Base-by-base conservation (phyloP, 2,888 invertebrate genomes). In the Ametastegia equiseti region DNA sequence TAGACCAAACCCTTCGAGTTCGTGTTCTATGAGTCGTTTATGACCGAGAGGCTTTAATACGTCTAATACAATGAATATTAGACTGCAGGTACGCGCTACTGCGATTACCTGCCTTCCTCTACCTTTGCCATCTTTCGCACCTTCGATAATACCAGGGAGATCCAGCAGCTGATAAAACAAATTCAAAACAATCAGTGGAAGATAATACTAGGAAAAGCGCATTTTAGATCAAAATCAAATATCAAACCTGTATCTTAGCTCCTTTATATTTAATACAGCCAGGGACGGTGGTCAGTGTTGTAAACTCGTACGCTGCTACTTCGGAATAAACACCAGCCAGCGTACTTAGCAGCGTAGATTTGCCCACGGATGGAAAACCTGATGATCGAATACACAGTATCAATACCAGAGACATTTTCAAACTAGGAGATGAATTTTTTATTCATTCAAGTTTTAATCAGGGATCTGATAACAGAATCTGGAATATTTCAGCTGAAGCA, bases 251-350 rank as follows among this genome's bases (percentile, higher is more conserved):
- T 91, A 99, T 98, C 93, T 99, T 99, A 84, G 99, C 99, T 85
- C 99, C 99, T 93, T 99, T 99, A 92, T 98, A 98, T 93, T 98
- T 98, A 87, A 99, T 99, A 90, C 99, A 99, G 19, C 99, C 99
- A 0, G 99, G 99, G 13, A 99, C 99, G 9, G 99, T 99, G 0
- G 99, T 99, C 5, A 99, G 94, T 0, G 99, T 99, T 84, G 99
- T 99, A 92, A 99, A 99, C 93, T 99, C 99, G 91, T 99, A 99
- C 0, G 99, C 99, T 45, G 99, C 99, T 6, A 99, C 99, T 93
- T 99, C 99, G 0, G 99, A 99, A 92, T 99, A 99, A 11, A 99
- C 99, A 15, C 99, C 99, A n/a, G 99, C 99, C 84, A 99, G 92
- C 87, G 98, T 99, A 85, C 97, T 98, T 15, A 99, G 93, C 77